Base-by-base conservation (phyloP, 1,140 invertebrate species). In the Eumeta japonica region DNA sequence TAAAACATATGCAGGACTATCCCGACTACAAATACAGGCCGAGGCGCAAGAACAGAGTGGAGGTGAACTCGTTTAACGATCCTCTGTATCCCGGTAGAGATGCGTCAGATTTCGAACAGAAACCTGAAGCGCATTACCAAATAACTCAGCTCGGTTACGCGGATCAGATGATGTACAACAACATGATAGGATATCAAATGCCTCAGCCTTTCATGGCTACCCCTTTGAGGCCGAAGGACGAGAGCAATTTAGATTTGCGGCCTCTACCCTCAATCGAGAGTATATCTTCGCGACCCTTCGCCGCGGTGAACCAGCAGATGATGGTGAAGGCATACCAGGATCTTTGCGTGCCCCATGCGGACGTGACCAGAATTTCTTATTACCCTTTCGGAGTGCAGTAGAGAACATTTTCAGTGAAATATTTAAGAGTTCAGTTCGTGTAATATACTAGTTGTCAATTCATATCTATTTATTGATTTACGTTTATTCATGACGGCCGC, bases 1-100 rank as follows among this genome's bases (percentile, higher is more conserved):
- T 80, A 10, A 81, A 86, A 44, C 87, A 89, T 57, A 89, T 88
- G 85, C 75, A 84, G 37, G 85, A 87, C 52, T 80, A 88, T 65
- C 85, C 85, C 2, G 81, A 85, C 45, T 87, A 87, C 58, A 87
- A 87, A 58, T 87, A 87, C 55, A 70, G 81, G 24, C 85, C 85
- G 0, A 70, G 84, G 46, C 74, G 85, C 45, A 86, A 85, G 62
- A 83, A 84, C 2, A 83, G 87, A 51, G 54, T 59, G 9, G 65
- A 75, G 10, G 38, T 64, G 0, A 37, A 44, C 1, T 34, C 43
- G 0, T 67, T 58, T 37, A 43, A 47, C 2, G 63, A 48, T 19
- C 46, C 58, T 16, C 39, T 52, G 3, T 38, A 62, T n/a, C 67
- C 68, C 15, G 44, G 52, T 0, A 50, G 53, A 3, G 50, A 65